These are phyloP conservation scores for Spinibarbus caldwelli DNA, from an alignment of 2,797 vertebrate genomes.

Conservation along the genomic window DNA sequence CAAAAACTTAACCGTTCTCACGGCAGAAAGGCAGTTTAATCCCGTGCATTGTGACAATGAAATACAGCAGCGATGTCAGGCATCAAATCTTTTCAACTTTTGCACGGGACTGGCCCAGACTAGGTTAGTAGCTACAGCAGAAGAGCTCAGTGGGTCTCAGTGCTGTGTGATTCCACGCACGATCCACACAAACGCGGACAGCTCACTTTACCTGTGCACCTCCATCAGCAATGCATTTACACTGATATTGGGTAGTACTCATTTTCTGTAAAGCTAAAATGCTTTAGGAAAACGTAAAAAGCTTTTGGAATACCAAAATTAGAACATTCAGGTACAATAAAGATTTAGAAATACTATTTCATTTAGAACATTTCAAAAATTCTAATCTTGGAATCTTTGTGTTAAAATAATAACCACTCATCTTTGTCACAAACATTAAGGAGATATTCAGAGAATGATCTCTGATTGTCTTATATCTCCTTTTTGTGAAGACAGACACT, in stretches of 20 bases:
- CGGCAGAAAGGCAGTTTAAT: conserved; percentile 6
- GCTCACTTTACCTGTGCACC: conserved; percentile 44
- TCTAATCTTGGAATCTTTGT: not conserved
- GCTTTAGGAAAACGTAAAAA: not conserved
- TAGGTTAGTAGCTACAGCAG: conserved; percentile 75
- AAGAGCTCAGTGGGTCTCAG: conserved; percentile 60
- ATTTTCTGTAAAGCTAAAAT: not conserved
- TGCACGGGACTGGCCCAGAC: conserved; percentile 55
- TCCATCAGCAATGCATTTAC: not conserved
- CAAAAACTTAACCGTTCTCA: conserved; percentile 18
- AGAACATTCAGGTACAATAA: not conserved
- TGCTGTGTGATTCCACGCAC: conserved; percentile 81
- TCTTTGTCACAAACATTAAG: not conserved
- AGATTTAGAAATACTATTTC: not conserved
- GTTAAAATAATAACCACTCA: not conserved
- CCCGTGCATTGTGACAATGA: not conserved
- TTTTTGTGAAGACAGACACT: not conserved
- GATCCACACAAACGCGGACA: too few species aligned
- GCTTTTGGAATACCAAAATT: not conserved
- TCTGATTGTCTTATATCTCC: not conserved
- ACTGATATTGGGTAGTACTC: not conserved
- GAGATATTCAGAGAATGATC: not conserved
- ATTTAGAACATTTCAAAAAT: not conserved
- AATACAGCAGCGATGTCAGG: not conserved
- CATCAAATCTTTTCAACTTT: not conserved